These are phyloP conservation scores for Ennomos fuscantarius DNA, from an alignment of 2,888 invertebrate genomes.

Conservation along the genomic window DNA sequence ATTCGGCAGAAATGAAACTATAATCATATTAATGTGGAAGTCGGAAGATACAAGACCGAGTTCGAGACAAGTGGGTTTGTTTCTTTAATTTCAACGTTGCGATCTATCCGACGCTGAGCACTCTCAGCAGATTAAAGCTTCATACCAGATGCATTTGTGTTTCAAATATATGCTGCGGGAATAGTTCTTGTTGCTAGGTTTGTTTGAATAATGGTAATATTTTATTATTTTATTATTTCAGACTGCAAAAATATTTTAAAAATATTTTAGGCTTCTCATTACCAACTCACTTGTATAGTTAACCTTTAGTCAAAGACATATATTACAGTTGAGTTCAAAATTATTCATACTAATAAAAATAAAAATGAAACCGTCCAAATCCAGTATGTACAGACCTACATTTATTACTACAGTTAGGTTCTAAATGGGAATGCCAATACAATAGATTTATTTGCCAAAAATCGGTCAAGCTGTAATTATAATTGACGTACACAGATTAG, in stretches of 20 bases:
- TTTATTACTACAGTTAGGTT: constrained; percentile 3
- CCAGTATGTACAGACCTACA: not conserved
- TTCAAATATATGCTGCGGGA: constrained; percentile 46
- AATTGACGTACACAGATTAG: constrained; percentile 72
- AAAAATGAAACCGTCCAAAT: too few relatives aligned
- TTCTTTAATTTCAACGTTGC: constrained; percentile 65
- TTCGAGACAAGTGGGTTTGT: constrained; percentile 43
- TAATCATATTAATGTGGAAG: constrained; percentile 61
- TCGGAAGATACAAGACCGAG: constrained; percentile 18
- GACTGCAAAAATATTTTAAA: too few relatives aligned
- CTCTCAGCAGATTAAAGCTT: constrained; percentile 54
- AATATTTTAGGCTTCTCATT: too few relatives aligned
- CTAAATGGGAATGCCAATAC: constrained; percentile 36
- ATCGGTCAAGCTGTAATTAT: constrained; percentile 69
- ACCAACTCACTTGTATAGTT: too few relatives aligned
- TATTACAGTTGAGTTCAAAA: too few relatives aligned
- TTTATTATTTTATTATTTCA: not conserved
- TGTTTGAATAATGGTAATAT: constrained; percentile 39
- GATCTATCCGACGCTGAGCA: constrained; percentile 44
- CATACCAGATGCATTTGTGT: constrained; percentile 49
- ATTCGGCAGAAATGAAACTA: constrained; percentile 64
- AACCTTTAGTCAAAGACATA: too few relatives aligned
- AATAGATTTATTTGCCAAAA: constrained; percentile 48
- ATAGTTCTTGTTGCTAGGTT: constrained; percentile 41
- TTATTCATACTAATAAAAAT: too few relatives aligned